phyloP scores from a whole-genome alignment of 2,113 vertebrate genomes.

The Heterochromis multidens region DNA sequence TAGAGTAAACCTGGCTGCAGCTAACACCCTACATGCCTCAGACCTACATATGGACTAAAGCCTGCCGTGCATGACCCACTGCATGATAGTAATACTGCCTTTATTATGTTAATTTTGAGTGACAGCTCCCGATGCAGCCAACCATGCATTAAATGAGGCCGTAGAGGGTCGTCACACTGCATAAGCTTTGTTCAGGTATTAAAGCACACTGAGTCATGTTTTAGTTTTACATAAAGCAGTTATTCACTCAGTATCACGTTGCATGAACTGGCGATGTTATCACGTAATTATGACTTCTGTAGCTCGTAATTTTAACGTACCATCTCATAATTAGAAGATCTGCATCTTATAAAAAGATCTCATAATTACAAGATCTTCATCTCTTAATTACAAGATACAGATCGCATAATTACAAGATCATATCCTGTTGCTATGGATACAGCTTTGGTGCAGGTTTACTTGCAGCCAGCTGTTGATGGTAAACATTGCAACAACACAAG shows the following conservation, averaged over 20 bases:
- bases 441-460: background rate
- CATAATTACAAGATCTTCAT: slow-evolving; percentile 20
- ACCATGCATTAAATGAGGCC: background rate
- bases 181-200: background rate
- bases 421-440: background rate
- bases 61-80: background rate
- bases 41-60: background rate
- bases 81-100: background rate
- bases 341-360: background rate
- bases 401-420: background rate
- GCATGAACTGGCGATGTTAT: background rate
- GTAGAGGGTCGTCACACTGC: background rate
- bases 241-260: background rate
- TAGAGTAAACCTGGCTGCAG: background rate
- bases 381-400: slow-evolving; percentile 5
- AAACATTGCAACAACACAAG: background rate
- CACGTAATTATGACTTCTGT: background rate
- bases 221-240: background rate
- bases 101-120: background rate
- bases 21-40: background rate
- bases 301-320: background rate
- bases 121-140: background rate
- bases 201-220: background rate
- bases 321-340: background rate
- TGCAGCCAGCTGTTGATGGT: background rate